Conservation (phyloP, 2,797 vertebrate species). For the Microhierax caerulescens region DNA sequence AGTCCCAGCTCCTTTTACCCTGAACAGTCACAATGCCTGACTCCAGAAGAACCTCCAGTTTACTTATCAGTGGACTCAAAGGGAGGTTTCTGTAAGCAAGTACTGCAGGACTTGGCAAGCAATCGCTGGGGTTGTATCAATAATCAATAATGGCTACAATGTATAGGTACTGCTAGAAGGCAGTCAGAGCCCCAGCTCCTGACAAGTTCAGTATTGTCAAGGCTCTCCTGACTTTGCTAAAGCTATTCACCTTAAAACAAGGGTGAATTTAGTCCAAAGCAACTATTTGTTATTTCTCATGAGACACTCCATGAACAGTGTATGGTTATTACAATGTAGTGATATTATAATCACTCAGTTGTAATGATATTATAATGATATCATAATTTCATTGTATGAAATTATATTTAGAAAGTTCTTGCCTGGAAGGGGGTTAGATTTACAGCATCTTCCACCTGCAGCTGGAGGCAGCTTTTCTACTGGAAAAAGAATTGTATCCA, state of each 20-base stretch:
- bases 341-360: background rate
- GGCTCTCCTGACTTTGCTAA: background rate
- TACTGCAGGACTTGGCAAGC: background rate
- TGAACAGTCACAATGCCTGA: background rate
- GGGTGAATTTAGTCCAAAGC: background rate
- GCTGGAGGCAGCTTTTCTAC: background rate
- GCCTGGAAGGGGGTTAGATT: background rate
- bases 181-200: background rate
- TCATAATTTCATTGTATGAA: background rate
- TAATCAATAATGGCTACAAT: too few species aligned
- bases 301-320: background rate
- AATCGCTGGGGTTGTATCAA: fast-evolving
- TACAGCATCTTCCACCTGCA: background rate
- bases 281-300: background rate
- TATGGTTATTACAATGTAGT: background rate
- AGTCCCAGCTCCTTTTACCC: background rate
- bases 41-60: background rate
- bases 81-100: background rate
- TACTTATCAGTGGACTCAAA: background rate
- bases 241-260: background rate
- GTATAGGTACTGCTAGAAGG: background rate
- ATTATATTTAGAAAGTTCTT: background rate
- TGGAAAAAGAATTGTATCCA: background rate
- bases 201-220: background rate
- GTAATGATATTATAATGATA: background rate